Conservation (phyloP, 2,888 invertebrate species). For the Nymphalis polychloros region DNA sequence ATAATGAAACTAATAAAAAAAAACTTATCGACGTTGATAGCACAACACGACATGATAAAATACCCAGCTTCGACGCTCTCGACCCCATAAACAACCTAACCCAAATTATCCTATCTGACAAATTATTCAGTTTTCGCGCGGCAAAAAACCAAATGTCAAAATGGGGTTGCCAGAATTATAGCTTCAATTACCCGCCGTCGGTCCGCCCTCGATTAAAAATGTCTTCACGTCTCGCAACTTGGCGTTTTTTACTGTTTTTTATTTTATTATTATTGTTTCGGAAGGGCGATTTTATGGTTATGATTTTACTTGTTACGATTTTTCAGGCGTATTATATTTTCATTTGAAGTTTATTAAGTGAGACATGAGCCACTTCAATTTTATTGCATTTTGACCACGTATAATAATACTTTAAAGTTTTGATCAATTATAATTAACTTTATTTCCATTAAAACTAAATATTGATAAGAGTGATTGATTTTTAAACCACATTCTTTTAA, state of each 20-base stretch:
- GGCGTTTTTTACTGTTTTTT: conserved; percentile 54
- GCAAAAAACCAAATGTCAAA: conserved; percentile 77
- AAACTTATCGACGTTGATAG: conserved; percentile 18
- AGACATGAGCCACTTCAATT: background rate
- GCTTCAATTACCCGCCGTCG: conserved; percentile 71
- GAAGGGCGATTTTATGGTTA: conserved; percentile 51
- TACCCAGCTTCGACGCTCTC: conserved; percentile 48
- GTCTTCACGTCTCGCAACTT: conserved; percentile 69
- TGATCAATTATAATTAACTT: no score
- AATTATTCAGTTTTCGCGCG: conserved; percentile 68
- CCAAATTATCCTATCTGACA: conserved; percentile 62
- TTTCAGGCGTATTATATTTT: conserved; percentile 2
- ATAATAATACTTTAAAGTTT: no score
- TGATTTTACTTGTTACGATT: conserved; percentile 30
- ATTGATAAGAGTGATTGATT: no score
- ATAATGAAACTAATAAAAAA: background rate
- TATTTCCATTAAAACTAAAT: no score
- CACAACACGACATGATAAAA: conserved; percentile 33
- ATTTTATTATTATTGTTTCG: conserved; percentile 47
- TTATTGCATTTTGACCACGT: background rate
- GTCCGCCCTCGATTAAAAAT: conserved; percentile 73
- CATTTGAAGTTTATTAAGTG: background rate
- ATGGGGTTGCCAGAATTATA: conserved; percentile 77
- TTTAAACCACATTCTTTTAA: no score
- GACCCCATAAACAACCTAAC: conserved; percentile 54